Evolutionary conservation across 2,797 vertebrate species (phyloP), one percentile per base, ranked within the genome.

Genomic region (Triplophysa bombifrons): DNA sequence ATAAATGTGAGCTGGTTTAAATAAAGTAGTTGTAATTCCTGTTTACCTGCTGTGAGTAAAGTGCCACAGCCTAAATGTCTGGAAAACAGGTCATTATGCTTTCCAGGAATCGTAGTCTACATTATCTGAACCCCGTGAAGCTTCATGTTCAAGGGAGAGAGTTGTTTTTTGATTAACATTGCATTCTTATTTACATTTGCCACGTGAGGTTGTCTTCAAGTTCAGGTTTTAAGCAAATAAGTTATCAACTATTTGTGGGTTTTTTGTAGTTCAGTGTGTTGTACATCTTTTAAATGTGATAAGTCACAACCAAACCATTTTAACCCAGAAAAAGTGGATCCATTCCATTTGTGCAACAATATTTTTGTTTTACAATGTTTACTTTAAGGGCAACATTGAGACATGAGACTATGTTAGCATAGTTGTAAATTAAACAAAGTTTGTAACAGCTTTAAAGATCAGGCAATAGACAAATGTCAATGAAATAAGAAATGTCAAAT

Each of bases 31-130:
- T 13, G 56, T 51, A 67, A 55, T 80, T 84, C 77, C 41, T 69
- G 41, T 82, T 82, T 83, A 76, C 80, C 56, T 84, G 80, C 19
- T 19, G 17, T 20, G 19, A 17, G 27, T 19, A 27, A 41, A 67
- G 55, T 81, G 77, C 51, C 65, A 78, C 78, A 74, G 85, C 78
- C 46, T 34, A 80, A 41, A 71, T 86, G 66, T 53, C 60, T 61
- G 50, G 25, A 34, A 82, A 81, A 86, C 60, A 25, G 56, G 77
- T 76, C n/a, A 3, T 13, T 9, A n/a, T 25, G 51, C 83, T 88
- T 90, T 88, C 82, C 3, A 87, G 67, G 72, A 89, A 84, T 41
- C 27, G 16, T n/a, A 63, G 78, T 17, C 12, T 53, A 17, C 60
- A 14, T 50, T 58, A 30, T 78, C 22, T 30, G 56, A 76, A 80